Base-by-base conservation (phyloP, 1,140 invertebrate genomes). In the Anastrepha obliqua region DNA sequence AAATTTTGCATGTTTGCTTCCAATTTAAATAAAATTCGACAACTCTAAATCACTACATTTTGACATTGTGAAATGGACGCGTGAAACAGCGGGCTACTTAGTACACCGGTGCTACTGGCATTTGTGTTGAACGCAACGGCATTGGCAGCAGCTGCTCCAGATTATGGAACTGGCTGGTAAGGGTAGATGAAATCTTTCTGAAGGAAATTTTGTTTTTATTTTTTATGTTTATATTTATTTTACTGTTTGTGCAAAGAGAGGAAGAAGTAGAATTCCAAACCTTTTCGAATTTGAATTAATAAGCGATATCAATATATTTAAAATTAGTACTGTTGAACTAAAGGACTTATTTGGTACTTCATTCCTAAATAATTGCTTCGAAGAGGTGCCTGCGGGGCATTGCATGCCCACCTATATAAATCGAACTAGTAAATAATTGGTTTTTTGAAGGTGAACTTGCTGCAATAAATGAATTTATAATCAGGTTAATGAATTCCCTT, bases 11-110 rank as follows among this genome's bases (percentile, higher is more conserved):
- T 92, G 91, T 92, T 92, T 92, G 91, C 91, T 91, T 91, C 92
- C 92, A 93, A 93, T 93, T 93, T 93, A 93, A 93, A 93, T 93
- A 93, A 92, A 92, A 93, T 92, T 93, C 92, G 91, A 92, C 91
- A 93, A 93, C 91, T 92, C 92, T 93, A 93, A 93, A 93, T 93
- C 92, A 93, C 91, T 91, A 91, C 91, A 89, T 92, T 91, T 92
- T 92, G 91, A 92, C 91, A 91, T 92, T 91, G 91, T 81, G 74
- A 81, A 81, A 81, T 81, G 74, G 42, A 81, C 74, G 74, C 74
- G 74, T 81, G 74, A 81, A 81, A 55, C 74, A 29, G 9, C 47
- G 47, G n/a, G 44, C 74, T 81, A 81, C 47, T 81, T 81, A 81
- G 44, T 81, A 55, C 29, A 29, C 47, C 47, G 8, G 11, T 55